Evolutionary conservation across 2,888 invertebrate genomes (phyloP), one percentile per base, ranked within the genome.

Genomic region (Eretmocerus hayati): DNA sequence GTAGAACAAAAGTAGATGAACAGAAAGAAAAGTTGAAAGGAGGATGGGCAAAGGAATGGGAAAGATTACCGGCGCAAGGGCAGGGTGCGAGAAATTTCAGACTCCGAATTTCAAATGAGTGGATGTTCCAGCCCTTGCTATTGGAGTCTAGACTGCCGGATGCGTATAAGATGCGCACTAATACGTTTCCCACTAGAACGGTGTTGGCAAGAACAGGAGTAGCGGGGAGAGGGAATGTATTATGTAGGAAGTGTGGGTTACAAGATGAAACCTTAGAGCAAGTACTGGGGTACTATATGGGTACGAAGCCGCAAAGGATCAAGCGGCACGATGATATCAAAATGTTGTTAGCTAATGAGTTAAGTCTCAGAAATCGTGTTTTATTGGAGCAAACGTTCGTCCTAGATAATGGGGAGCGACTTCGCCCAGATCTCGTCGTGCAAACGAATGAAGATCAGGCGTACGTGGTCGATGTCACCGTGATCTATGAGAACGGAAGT

Each of bases 41-140:
- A n/a, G n/a, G n/a, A n/a, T n/a, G 74, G 77, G 77, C 76, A 79
- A 77, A 77, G 75, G 76, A 74, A 74, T 77, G 73, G 21, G 37
- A 21, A 37, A 15, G n/a, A n/a, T n/a, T n/a, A n/a, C n/a, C 6
- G 5, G 20, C 31, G 1, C 55, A 56, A 15, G 50, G 53, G 0
- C 51, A 56, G 20, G 56, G 53, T 1, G 46, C n/a, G 4, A n/a
- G 21, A 9, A 1, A 1, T 11, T 26, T 26, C 26, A 8, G 8
- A 6, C 6, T 8, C 26, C 6, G 11, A 26, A 26, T 33, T 1
- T 15, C 21, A 9, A 42, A 42, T 9, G 33, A 13, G 3, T 42
- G 42, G 42, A 11, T 42, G 5, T 15, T 11, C 15, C 11, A 16
- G 9, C 13, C 0, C 3, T 9, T 6, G 2, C n/a, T n/a, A 13